phyloP scores from a whole-genome alignment of 2,113 vertebrate genomes.

The Psilopsiagon aymara region DNA sequence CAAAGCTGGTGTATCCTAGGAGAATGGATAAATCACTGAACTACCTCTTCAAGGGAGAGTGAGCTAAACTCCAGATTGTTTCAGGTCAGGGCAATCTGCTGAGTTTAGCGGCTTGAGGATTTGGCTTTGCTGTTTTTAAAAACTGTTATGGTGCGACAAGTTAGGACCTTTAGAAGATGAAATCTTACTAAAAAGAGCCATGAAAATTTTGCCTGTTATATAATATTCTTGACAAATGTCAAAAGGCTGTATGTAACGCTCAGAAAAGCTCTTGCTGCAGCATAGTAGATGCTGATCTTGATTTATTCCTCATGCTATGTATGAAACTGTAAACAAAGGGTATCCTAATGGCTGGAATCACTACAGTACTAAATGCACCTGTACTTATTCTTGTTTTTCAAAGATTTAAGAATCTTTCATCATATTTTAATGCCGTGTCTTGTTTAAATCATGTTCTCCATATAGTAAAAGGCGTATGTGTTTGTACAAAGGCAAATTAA shows the following conservation, averaged over 20 bases:
- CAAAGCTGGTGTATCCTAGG: background rate
- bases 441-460: background rate
- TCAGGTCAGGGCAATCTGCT: background rate
- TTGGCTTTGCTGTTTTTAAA: background rate
- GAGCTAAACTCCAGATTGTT: rapidly evolving
- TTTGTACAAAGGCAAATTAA: slow-evolving; percentile 39
- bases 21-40: background rate
- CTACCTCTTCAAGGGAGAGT: background rate
- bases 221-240: background rate
- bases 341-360: background rate
- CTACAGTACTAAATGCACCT: background rate
- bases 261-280: background rate
- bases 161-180: background rate
- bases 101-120: background rate
- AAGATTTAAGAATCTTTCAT: background rate
- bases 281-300: background rate
- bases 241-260: background rate
- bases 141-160: background rate
- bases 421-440: background rate
- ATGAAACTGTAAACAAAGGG: background rate
- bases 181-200: background rate
- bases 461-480: background rate
- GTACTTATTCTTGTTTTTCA: background rate
- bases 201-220: background rate
- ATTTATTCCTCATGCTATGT: background rate